Evolutionary conservation across 2,797 vertebrate species (phyloP).

Genomic region (Streptopelia turtur): DNA sequence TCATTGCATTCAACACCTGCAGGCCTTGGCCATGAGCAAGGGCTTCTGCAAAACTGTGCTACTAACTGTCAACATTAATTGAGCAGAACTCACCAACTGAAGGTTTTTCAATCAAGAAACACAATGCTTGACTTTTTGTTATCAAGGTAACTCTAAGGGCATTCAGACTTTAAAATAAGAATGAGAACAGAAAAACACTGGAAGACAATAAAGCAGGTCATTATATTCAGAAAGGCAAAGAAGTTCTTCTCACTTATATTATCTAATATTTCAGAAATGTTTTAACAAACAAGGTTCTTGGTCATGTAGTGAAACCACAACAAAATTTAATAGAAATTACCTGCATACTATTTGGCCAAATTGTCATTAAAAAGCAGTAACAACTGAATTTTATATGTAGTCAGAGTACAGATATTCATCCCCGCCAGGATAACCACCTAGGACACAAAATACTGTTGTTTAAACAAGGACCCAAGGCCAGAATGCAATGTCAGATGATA

Average conservation of each 20-base stretch:
- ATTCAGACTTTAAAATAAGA: background rate
- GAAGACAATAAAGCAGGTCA: background rate
- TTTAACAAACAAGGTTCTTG: background rate
- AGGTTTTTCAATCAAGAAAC: background rate
- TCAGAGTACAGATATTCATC: background rate
- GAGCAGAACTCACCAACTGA: background rate
- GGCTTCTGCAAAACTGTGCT: background rate
- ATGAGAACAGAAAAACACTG: background rate
- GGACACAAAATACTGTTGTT: background rate
- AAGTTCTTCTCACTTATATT: background rate
- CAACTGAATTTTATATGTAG: background rate
- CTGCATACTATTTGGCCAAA: background rate
- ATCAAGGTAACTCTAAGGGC: background rate
- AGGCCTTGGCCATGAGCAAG: background rate
- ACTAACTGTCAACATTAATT: background rate
- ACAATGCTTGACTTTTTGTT: background rate
- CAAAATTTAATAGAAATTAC: background rate
- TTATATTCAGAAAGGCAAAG: background rate
- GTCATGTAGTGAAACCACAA: background rate
- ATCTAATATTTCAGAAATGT: background rate
- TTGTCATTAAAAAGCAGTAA: background rate
- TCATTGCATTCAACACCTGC: background rate
- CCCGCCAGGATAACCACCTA: background rate
- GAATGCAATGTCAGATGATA: background rate
- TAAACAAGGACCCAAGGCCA: background rate